Evolutionary conservation across 2,113 vertebrate species (phyloP).

Genomic region (Thalassoma bifasciatum): DNA sequence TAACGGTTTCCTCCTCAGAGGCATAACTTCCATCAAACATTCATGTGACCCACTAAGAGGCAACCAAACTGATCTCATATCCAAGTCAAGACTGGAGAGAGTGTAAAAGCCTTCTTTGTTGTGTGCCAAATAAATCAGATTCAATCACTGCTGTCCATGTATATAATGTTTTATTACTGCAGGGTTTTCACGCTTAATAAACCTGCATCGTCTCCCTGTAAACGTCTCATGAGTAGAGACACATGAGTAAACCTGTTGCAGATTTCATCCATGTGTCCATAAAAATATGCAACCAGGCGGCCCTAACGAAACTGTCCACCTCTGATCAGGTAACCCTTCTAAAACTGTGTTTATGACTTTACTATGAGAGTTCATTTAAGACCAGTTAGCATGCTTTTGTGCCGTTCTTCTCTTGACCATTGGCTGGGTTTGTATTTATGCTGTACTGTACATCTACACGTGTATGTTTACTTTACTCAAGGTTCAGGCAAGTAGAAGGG

Average conservation of each 20-base stretch:
- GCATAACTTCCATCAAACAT: conserved; percentile 33
- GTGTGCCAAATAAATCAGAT: conserved; percentile 63
- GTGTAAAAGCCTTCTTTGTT: conserved; percentile 28
- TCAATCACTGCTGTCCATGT: conserved; percentile 58
- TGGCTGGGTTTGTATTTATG: conserved; percentile 72
- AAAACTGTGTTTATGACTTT: conserved; percentile 65
- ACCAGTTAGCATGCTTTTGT: conserved; percentile 77
- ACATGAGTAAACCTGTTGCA: conserved; percentile 2
- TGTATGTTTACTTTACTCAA: conserved; percentile 53
- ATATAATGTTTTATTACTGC: conserved; percentile 63
- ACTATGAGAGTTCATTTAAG: conserved; percentile 58
- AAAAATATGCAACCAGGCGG: conserved; percentile 67
- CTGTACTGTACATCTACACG: conserved; percentile 66
- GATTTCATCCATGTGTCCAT: conserved; percentile 22
- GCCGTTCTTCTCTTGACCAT: conserved; percentile 63
- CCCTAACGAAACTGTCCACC: conserved; percentile 62
- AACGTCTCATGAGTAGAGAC: background rate
- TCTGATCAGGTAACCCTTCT: conserved; percentile 65
- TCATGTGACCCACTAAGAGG: conserved; percentile 35
- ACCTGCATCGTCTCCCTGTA: conserved; percentile 11
- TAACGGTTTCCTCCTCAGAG: conserved; percentile 17
- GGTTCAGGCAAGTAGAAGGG: conserved; percentile 24
- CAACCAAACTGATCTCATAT: conserved; percentile 34
- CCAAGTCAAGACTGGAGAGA: conserved; percentile 12
- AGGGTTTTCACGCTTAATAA: conserved; percentile 3